Conservation (phyloP, 2,113 vertebrate species). For the Neolamprologus tretocephalus region DNA sequence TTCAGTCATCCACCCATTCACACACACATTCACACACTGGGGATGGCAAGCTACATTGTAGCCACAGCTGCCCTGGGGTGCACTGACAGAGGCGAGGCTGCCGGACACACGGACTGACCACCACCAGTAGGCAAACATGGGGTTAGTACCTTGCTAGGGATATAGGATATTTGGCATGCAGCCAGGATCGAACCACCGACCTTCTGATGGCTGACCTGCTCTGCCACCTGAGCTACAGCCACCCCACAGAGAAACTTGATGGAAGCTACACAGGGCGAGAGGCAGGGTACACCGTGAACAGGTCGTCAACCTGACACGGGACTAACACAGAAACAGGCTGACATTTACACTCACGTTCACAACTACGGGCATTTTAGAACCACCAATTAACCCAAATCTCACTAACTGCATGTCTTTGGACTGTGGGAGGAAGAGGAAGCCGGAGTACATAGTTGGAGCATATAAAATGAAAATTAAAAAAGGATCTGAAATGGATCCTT, state of each 20-base stretch:
- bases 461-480: neutral
- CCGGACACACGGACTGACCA: too few relatives aligned
- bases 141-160: too few relatives aligned
- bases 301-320: accelerated
- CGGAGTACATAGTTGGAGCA: neutral
- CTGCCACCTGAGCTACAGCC: too few relatives aligned
- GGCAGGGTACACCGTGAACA: neutral
- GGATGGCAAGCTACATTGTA: too few relatives aligned
- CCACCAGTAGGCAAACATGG: too few relatives aligned
- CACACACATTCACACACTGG: too few relatives aligned
- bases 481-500: neutral
- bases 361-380: neutral
- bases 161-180: too few relatives aligned
- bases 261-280: neutral
- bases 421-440: neutral
- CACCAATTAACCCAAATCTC: neutral
- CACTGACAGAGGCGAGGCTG: too few relatives aligned
- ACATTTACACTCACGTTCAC: neutral
- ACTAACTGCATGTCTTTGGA: neutral
- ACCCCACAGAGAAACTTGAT: neutral
- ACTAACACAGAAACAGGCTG: neutral
- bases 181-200: too few relatives aligned
- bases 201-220: too few relatives aligned
- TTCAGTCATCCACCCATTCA: too few relatives aligned
- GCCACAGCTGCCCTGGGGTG: too few relatives aligned